Evolutionary conservation across 2,888 invertebrate genomes (phyloP).

Genomic region (Eremobia ochroleuca): DNA sequence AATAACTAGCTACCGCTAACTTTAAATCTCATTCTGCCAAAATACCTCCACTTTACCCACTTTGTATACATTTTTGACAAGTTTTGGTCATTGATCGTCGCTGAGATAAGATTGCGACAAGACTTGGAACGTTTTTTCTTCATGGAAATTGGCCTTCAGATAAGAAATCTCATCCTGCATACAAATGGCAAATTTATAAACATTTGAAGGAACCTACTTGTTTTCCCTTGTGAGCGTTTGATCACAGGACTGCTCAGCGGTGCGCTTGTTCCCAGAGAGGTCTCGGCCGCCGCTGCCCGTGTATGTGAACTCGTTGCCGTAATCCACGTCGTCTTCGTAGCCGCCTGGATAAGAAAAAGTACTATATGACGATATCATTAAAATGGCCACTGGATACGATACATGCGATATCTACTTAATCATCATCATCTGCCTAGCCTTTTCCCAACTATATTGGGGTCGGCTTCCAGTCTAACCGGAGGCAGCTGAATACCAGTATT

Average conservation of each 20-base stretch:
- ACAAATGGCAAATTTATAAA: neutral
- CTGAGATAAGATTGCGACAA: neutral
- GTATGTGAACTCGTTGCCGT: conserved; percentile 95
- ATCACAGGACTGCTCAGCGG: conserved; percentile 95
- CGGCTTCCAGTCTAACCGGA: too few relatives aligned
- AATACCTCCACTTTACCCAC: too few relatives aligned
- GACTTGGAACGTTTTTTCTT: neutral
- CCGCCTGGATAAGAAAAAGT: conserved; percentile 90
- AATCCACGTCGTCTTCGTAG: conserved; percentile 96
- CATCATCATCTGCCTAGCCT: neutral
- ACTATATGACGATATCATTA: neutral
- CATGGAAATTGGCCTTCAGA: neutral
- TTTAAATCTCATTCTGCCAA: neutral
- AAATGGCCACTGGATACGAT: neutral
- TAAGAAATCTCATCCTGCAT: neutral
- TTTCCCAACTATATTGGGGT: too few relatives aligned
- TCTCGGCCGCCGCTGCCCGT: conserved; percentile 96
- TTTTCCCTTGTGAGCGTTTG: conserved; percentile 95
- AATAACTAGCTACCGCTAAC: too few relatives aligned
- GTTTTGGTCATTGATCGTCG: neutral
- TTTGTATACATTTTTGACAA: too few relatives aligned
- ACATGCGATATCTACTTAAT: too few relatives aligned
- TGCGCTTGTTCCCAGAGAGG: conserved; percentile 95
- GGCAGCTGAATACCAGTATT: too few relatives aligned
- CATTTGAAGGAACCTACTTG: conserved; percentile 85